Conservation (phyloP, 2,113 vertebrate species). For the Nothocercus nigrocapillus region DNA sequence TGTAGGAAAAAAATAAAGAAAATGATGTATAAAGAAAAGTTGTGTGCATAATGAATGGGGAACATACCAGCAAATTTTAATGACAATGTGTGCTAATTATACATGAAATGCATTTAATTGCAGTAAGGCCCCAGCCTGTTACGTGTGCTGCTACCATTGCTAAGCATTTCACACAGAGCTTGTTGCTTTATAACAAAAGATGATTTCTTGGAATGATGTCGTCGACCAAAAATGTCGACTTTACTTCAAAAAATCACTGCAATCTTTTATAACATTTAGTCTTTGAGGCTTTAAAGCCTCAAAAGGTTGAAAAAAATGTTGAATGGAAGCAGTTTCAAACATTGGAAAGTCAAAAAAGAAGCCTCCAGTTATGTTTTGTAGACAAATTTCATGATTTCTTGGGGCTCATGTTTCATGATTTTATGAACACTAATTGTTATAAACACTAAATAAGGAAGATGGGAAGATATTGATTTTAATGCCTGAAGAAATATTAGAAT, state of each 20-base stretch:
- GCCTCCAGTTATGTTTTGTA: neutral
- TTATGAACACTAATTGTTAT: neutral
- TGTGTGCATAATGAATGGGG: neutral
- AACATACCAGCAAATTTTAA: neutral
- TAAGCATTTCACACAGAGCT: neutral
- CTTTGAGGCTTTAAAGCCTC: neutral
- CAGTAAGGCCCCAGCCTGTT: neutral
- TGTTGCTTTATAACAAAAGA: neutral
- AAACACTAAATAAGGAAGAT: neutral
- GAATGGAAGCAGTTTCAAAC: neutral
- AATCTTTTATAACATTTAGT: no score
- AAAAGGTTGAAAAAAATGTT: neutral
- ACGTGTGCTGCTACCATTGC: neutral
- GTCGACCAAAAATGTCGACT: neutral
- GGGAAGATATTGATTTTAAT: neutral
- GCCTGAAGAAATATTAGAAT: neutral
- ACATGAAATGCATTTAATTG: neutral
- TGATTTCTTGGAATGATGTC: neutral
- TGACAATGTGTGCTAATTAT: neutral
- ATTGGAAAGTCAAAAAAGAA: neutral
- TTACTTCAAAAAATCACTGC: neutral
- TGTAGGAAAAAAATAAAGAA: neutral
- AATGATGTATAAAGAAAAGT: neutral
- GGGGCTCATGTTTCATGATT: neutral
- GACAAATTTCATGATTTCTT: neutral